Percentiles rank a stretch among this genome's conserved stretches.
These are phyloP conservation scores for Corynorhinus townsendii DNA, from an alignment of 2,113 vertebrate species.

Conservation along the genomic window DNA sequence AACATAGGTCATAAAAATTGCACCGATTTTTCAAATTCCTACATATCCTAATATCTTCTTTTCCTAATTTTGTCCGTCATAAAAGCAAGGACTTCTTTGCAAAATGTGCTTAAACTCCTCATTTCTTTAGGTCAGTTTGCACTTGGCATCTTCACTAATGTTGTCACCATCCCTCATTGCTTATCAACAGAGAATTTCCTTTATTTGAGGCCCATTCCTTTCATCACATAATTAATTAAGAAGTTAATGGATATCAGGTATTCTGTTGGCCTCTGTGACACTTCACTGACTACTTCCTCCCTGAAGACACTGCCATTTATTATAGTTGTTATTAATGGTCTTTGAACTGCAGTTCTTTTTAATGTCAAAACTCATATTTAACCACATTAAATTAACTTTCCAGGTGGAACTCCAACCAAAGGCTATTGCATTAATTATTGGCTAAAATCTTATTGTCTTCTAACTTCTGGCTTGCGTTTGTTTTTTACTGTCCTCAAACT, in stretches of 20 bases:
- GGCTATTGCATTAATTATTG: neutral
- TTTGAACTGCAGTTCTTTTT: conserved; percentile 32
- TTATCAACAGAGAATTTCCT: neutral
- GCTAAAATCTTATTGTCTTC: neutral
- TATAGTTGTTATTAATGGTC: conserved; percentile 27
- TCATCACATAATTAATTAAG: conserved; percentile 56
- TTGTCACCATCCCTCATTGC: neutral
- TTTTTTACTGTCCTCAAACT: neutral
- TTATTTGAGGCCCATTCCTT: neutral
- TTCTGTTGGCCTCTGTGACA: conserved; percentile 40
- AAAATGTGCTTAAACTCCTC: neutral
- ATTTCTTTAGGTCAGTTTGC: neutral
- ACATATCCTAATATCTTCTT: neutral
- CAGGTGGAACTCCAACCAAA: conserved; percentile 22
- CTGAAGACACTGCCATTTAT: conserved; percentile 47
- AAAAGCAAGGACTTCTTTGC: neutral
- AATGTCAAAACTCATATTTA: conserved; percentile 47
- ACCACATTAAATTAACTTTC: conserved; percentile 21
- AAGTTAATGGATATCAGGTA: conserved; percentile 50
- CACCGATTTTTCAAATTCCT: neutral
- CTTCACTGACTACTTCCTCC: conserved; percentile 48
- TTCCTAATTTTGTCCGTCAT: neutral
- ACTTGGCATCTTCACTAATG: neutral
- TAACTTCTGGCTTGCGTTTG: neutral
- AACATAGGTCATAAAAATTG: neutral